Evolutionary conservation across 2,113 vertebrate genomes (phyloP).

Genomic region (Numenius arquata): DNA sequence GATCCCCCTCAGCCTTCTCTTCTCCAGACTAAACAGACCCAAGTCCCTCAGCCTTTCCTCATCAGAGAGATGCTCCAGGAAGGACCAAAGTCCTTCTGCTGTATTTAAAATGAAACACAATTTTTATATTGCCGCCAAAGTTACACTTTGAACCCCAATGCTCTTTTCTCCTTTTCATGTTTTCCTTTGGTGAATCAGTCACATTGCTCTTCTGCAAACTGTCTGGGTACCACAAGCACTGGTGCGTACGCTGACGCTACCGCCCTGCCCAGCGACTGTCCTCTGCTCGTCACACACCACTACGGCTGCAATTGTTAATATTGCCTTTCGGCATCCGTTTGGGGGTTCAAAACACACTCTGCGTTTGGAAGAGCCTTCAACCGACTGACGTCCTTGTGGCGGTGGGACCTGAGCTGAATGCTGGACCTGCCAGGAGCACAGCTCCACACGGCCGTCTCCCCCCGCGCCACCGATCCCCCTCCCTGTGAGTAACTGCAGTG

Average conservation of each 20-base stretch:
- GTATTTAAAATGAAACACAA: neutral
- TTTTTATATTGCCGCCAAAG: neutral
- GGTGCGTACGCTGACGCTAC: neutral
- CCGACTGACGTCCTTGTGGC: neutral
- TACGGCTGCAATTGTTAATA: neutral
- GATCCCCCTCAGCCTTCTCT: no score
- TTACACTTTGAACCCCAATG: neutral
- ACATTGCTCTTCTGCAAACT: neutral
- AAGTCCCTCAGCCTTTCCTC: no score
- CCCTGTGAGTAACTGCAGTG: neutral
- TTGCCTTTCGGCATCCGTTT: neutral
- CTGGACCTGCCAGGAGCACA: neutral
- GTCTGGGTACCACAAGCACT: rapidly evolving
- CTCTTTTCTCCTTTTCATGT: neutral
- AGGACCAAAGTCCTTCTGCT: neutral
- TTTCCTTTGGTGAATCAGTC: neutral
- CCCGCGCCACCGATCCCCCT: neutral
- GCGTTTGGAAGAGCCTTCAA: neutral
- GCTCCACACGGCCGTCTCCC: neutral
- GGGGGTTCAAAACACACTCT: neutral
- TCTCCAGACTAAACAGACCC: no score
- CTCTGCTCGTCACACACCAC: neutral
- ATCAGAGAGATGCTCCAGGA: no score
- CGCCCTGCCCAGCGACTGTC: neutral
- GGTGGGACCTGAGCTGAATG: neutral